Base-by-base conservation (phyloP, 2,888 invertebrate species). In the Epistrophella euchroma region DNA sequence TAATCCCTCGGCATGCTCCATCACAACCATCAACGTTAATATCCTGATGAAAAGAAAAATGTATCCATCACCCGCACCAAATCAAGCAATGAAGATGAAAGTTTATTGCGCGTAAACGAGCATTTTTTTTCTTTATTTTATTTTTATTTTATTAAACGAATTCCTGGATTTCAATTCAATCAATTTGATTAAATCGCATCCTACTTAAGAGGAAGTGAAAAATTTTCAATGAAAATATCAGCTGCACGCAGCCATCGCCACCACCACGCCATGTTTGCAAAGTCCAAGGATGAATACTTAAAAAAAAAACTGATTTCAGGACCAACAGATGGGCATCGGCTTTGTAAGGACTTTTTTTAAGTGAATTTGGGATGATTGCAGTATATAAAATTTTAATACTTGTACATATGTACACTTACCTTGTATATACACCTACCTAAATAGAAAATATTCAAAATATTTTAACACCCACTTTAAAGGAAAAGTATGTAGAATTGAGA, bases 181-280 rank as follows among this genome's bases (percentile, higher is more conserved):
- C 50, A 66, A 58, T 73, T 73, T 52, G 58, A 77, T 77, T 70
- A 79, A 73, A 64, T 22, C 55, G n/a, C n/a, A 64, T n/a, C 68
- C 47, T 43, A 11, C 25, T 45, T 43, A 11, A 28, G n/a, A n/a
- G n/a, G n/a, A n/a, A n/a, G n/a, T n/a, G n/a, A n/a, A n/a, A n/a
- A n/a, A n/a, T n/a, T n/a, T n/a, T n/a, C n/a, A n/a, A n/a, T n/a
- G n/a, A n/a, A n/a, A n/a, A n/a, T n/a, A n/a, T n/a, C n/a, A n/a
- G n/a, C n/a, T n/a, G n/a, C n/a, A n/a, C n/a, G 22, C 25, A 15
- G 2, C 11, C 50, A n/a, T n/a, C 45, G 22, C 25, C 15, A 3
- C 25, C 50, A 50, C 10, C n/a, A 19, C 19, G 9, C 32, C 22
- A 2, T 56, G 17, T 22, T 60, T 64, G 17, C 22, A 43, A 45